Conservation (phyloP, 2,113 vertebrate genomes). For the Rhadina sibilatrix region DNA sequence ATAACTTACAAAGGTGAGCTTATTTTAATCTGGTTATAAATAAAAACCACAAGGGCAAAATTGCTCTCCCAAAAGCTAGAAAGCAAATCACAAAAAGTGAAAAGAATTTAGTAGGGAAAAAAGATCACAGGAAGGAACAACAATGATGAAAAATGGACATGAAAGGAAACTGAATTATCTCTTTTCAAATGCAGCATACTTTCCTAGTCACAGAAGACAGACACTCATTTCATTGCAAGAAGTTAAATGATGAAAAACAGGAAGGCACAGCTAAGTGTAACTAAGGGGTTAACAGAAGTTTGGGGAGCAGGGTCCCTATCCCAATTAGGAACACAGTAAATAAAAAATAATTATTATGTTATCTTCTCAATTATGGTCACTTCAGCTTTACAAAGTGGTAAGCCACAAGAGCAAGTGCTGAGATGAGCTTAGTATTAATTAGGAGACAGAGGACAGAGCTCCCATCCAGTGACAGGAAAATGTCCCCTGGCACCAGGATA, state of each 20-base stretch:
- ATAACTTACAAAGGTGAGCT: neutral
- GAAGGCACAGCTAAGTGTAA: neutral
- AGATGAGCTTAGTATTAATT: neutral
- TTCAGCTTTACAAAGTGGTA: neutral
- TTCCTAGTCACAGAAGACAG: neutral
- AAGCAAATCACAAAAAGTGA: neutral
- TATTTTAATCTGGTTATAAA: neutral
- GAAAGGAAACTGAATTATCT: neutral
- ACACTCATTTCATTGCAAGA: neutral
- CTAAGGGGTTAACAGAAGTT: neutral
- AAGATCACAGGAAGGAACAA: neutral
- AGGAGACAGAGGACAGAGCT: neutral
- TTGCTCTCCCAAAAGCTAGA: neutral
- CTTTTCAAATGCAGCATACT: neutral
- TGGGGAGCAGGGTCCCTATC: neutral
- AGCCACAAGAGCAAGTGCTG: fast-evolving
- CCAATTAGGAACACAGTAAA: neutral
- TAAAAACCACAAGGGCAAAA: neutral
- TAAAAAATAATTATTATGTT: neutral
- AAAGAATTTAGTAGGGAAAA: neutral
- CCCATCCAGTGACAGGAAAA: neutral
- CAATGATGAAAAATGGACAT: neutral
- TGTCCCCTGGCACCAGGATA: neutral
- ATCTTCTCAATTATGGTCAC: neutral
- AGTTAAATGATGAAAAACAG: neutral